Evolutionary conservation across 1,140 invertebrate genomes (phyloP).

Genomic region (Scaptomyza montana): DNA sequence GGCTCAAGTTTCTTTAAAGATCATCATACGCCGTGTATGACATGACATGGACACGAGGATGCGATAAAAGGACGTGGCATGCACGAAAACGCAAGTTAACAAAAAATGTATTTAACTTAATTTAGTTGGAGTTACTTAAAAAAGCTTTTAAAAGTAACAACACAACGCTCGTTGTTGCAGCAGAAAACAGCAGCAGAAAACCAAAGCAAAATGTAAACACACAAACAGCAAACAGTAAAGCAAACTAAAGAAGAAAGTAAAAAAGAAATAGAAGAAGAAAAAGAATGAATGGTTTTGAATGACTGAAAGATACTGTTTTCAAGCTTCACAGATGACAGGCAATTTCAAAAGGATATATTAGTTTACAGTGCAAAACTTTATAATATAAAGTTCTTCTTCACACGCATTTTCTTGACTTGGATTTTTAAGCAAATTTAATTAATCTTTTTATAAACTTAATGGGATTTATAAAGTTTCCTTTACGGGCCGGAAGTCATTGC

Average conservation of each 20-base stretch:
- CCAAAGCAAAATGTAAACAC: constrained; percentile 36
- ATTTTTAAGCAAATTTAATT: too few relatives aligned
- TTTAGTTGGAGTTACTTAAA: constrained; percentile 80
- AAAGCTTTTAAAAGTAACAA: constrained; percentile 78
- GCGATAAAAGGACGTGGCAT: too few relatives aligned
- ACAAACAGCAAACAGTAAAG: constrained; percentile 25
- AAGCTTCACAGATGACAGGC: too few relatives aligned
- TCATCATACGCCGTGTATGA: constrained; percentile 50
- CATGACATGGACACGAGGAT: background rate
- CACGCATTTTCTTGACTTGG: too few relatives aligned
- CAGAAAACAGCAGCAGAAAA: constrained; percentile 6
- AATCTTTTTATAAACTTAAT: too few relatives aligned
- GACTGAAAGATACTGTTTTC: background rate
- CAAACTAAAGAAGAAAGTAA: background rate
- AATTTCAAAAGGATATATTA: too few relatives aligned
- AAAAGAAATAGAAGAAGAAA: background rate
- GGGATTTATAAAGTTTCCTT: too few relatives aligned
- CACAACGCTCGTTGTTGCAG: constrained; percentile 6
- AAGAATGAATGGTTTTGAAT: too few relatives aligned
- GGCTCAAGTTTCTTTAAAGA: constrained; percentile 1
- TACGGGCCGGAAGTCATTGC: too few relatives aligned
- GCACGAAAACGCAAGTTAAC: constrained; percentile 15
- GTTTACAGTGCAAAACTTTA: too few relatives aligned
- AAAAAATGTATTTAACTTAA: constrained; percentile 74
- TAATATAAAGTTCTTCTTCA: too few relatives aligned